These are phyloP conservation scores for Polyergus mexicanus DNA, from an alignment of 1,140 invertebrate species.

Conservation along the genomic window DNA sequence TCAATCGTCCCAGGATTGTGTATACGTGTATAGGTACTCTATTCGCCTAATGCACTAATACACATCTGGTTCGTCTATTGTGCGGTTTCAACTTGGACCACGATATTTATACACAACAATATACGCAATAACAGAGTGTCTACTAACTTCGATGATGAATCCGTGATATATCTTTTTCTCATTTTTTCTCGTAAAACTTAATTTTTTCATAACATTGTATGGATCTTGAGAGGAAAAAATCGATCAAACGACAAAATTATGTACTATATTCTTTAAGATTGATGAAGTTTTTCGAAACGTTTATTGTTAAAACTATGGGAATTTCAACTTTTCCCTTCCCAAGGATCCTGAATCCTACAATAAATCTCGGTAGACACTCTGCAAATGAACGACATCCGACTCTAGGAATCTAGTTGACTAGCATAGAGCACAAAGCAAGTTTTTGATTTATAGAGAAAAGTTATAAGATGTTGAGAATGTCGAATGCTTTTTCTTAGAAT, in stretches of 20 bases:
- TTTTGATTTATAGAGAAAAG: conserved; percentile 69
- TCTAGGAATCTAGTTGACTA: conserved; percentile 76
- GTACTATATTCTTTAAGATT: background rate
- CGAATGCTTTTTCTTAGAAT: conserved; percentile 81
- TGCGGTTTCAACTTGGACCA: conserved; percentile 19
- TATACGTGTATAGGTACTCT: background rate
- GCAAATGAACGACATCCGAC: conserved; percentile 45
- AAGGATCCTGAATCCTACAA: background rate
- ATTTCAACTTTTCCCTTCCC: background rate
- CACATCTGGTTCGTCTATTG: conserved; percentile 3
- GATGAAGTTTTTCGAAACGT: background rate
- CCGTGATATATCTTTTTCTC: background rate
- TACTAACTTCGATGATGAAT: conserved; percentile 49
- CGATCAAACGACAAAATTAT: background rate
- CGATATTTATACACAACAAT: conserved; percentile 15
- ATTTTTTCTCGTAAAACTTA: background rate
- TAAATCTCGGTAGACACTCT: conserved; percentile 67
- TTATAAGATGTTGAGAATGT: conserved; percentile 82
- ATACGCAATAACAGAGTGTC: conserved; percentile 70
- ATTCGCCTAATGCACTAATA: conserved; percentile 6
- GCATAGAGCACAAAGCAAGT: conserved; percentile 75
- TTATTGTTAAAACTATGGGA: background rate
- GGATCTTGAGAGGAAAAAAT: background rate
- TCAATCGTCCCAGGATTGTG: conserved; percentile 19
- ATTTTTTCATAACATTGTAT: background rate